A percentile compares a stretch with the other conserved stretches of the same genome.
phyloP scores from a whole-genome alignment of 2,113 vertebrate genomes.

The Haemorhous mexicanus region DNA sequence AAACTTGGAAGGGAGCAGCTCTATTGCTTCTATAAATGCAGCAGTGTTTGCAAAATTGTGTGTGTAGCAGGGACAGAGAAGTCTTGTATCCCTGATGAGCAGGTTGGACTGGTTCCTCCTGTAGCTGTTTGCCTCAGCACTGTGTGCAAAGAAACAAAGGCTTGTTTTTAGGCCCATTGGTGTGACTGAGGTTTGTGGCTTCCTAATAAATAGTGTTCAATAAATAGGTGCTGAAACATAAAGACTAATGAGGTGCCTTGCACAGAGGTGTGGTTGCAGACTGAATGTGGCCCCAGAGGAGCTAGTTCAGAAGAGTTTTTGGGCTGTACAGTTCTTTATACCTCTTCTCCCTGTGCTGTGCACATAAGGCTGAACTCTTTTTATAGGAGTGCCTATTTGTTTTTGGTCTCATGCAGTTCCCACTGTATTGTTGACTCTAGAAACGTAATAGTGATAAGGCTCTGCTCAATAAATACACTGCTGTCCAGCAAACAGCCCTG shows the following conservation, averaged over 20 bases:
- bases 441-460: constrained; percentile 21
- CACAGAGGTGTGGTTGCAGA: background rate
- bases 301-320: background rate
- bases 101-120: constrained; percentile 15
- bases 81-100: background rate
- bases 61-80: background rate
- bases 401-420: background rate
- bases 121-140: background rate
- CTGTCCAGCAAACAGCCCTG: background rate
- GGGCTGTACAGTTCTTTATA: background rate
- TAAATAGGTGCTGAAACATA: background rate
- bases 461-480: background rate
- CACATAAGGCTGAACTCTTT: background rate
- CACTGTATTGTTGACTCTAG: constrained; percentile 34
- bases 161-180: background rate
- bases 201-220: background rate
- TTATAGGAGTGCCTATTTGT: background rate
- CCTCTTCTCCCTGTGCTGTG: background rate
- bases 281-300: background rate
- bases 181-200: background rate
- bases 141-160: background rate
- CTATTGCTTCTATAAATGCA: constrained; percentile 1
- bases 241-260: background rate
- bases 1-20: background rate
- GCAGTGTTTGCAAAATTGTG: background rate